A percentile compares a stretch with the other conserved stretches of the same genome.
Conservation (phyloP, 2,113 vertebrate species). For the Tricholaema leucomelas region DNA sequence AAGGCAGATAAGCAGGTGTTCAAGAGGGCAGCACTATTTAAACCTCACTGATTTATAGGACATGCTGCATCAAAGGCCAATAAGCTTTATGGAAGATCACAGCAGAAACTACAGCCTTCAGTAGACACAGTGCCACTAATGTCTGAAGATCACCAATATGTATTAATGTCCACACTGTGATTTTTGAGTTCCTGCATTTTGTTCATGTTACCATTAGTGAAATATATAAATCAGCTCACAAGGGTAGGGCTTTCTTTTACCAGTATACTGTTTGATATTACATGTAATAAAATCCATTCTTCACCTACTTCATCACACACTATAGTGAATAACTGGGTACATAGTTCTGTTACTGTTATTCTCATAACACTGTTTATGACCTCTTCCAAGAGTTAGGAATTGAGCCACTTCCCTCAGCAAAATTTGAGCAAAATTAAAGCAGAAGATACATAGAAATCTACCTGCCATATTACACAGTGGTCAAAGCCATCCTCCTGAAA, state of each 20-base stretch:
- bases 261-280: constrained; percentile 17
- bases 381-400: neutral
- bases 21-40: constrained; percentile 66
- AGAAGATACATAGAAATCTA: neutral
- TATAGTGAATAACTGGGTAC: neutral
- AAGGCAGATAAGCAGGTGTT: constrained; percentile 74
- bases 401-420: neutral
- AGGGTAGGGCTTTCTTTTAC: constrained; percentile 15
- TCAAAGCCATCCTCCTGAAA: neutral
- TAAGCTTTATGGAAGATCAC: constrained; percentile 55
- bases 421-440: neutral
- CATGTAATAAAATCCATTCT: constrained; percentile 33
- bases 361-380: neutral
- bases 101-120: constrained; percentile 33
- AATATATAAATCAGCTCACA: neutral
- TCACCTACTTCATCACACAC: constrained; percentile 28
- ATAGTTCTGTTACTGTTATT: neutral
- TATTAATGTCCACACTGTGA: constrained; percentile 38
- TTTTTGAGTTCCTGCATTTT: constrained; percentile 22
- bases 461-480: too few relatives aligned
- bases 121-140: constrained; percentile 41
- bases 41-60: constrained; percentile 62
- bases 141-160: constrained; percentile 21
- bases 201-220: constrained; percentile 1
- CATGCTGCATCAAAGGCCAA: constrained; percentile 28